Conservation (phyloP, 2,113 vertebrate genomes). For the Nyctibius bracteatus region DNA sequence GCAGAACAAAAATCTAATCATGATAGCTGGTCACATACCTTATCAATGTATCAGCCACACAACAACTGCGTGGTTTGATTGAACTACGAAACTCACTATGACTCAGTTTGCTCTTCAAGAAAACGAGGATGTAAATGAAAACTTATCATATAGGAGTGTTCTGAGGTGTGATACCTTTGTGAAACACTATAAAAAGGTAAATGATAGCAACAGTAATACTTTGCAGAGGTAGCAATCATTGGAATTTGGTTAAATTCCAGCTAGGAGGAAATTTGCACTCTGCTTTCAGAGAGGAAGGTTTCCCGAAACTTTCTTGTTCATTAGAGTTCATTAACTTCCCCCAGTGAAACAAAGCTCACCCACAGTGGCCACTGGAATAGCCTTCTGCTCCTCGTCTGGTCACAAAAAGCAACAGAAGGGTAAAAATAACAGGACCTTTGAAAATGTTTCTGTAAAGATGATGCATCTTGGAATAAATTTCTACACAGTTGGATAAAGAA, state of each 20-base stretch:
- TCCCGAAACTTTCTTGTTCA: background rate
- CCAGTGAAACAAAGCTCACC: background rate
- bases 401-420: conserved; percentile 28
- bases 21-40: background rate
- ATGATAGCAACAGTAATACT: background rate
- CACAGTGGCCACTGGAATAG: background rate
- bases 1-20: background rate
- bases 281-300: background rate
- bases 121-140: background rate
- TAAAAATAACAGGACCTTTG: conserved; percentile 24
- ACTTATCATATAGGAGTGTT: background rate
- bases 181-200: background rate
- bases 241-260: background rate
- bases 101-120: background rate
- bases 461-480: conserved; percentile 43
- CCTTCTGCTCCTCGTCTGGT: background rate
- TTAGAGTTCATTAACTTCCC: background rate
- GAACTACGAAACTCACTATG: background rate
- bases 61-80: fast-evolving
- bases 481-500: background rate
- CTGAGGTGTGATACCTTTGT: background rate
- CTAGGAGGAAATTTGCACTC: background rate
- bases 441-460: conserved; percentile 4
- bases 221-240: background rate
- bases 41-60: background rate